Conservation (phyloP, 2,888 invertebrate species). For the Ennomos fuscantarius region DNA sequence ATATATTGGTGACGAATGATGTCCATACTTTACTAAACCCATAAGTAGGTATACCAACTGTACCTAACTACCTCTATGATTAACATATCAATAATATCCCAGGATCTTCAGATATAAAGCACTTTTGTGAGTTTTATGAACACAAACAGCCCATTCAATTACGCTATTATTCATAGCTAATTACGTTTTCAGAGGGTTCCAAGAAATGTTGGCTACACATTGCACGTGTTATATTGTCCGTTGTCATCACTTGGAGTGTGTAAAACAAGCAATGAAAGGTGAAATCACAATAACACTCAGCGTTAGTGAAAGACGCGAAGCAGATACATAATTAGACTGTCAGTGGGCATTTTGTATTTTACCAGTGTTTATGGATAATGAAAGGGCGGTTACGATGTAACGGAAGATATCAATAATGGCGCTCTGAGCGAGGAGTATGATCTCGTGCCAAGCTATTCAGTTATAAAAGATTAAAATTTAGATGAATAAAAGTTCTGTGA, state of each 20-base stretch:
- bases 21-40: too few relatives aligned
- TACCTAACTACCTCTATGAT: too few relatives aligned
- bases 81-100: constrained; percentile 35
- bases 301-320: constrained; percentile 24
- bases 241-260: constrained; percentile 25
- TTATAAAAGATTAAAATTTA: constrained; percentile 19
- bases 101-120: constrained; percentile 32
- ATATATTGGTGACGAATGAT: too few relatives aligned
- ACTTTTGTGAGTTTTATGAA: constrained; percentile 31
- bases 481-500: constrained; percentile 23
- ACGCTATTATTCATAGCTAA: constrained; percentile 26
- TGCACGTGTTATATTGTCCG: constrained; percentile 19
- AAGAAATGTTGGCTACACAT: constrained; percentile 20
- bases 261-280: constrained; percentile 27
- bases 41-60: too few relatives aligned
- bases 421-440: constrained; percentile 16
- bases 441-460: constrained; percentile 29
- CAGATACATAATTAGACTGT: constrained; percentile 31
- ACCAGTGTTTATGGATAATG: constrained; percentile 18
- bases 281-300: constrained; percentile 25
- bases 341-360: constrained; percentile 29
- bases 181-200: constrained; percentile 20
- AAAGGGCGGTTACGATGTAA: constrained; percentile 31
- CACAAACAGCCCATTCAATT: constrained; percentile 24
- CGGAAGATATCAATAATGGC: constrained; percentile 30